These are phyloP conservation scores for Lasioglossum baleicum DNA, from an alignment of 1,140 invertebrate species.

Conservation along the genomic window DNA sequence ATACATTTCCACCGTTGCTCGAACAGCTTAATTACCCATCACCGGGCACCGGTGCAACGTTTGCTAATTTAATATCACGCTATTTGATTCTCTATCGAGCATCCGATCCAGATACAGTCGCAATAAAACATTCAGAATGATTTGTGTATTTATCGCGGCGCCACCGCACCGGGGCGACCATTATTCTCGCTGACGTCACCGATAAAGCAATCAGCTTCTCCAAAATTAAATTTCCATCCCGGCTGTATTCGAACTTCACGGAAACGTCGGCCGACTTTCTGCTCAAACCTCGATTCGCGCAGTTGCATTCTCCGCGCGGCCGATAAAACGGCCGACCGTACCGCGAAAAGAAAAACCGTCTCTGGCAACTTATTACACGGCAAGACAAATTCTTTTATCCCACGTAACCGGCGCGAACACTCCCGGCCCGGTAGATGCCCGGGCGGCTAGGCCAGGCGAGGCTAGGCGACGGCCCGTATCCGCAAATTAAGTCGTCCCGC, in stretches of 20 bases:
- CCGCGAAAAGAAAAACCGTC: neutral
- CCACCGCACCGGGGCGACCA: too few species aligned
- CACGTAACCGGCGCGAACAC: neutral
- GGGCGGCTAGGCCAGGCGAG: neutral
- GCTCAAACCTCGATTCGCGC: neutral
- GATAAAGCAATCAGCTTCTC: neutral
- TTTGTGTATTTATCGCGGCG: too few species aligned
- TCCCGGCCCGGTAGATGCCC: too few species aligned
- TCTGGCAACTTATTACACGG: neutral
- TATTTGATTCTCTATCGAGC: too few species aligned
- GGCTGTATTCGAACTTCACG: neutral
- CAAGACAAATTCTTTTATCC: slow-evolving; percentile 32
- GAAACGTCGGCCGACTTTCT: neutral
- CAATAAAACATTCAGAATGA: too few species aligned
- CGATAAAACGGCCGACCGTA: neutral
- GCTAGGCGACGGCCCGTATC: neutral
- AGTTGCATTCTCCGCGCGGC: neutral
- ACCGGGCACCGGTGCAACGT: too few species aligned
- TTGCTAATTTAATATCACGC: too few species aligned
- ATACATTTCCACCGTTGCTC: too few species aligned
- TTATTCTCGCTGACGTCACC: neutral
- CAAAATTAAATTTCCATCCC: neutral
- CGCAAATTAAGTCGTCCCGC: slow-evolving; percentile 17
- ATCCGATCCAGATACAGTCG: too few species aligned
- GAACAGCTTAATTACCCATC: too few species aligned